Base-by-base conservation (phyloP, 1,140 invertebrate species). In the Calliphora vicina region DNA sequence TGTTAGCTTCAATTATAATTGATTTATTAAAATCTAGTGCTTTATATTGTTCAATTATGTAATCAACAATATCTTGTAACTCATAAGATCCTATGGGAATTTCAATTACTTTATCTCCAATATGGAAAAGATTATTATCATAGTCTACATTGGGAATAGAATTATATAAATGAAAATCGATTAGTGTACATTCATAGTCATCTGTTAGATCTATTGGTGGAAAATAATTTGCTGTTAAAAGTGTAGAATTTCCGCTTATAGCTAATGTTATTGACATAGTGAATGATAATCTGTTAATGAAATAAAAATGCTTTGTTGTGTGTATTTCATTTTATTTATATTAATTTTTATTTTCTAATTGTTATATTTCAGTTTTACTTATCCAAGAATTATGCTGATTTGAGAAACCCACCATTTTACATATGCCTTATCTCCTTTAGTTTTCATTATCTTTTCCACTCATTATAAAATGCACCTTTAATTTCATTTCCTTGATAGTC, bases 1-100 rank as follows among this genome's bases (percentile, higher is more conserved):
- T 61, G 42, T 83, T 83, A 35, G 73, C 82, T 61, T 42, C 20
- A 74, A 74, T 74, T 17, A n/a, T 20, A 74, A 29, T 35, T 8
- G 35, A 8, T 9, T 17, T 35, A 35, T 35, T n/a, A 74, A n/a
- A n/a, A n/a, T n/a, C n/a, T n/a, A n/a, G n/a, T n/a, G 17, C 29
- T 74, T 26, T 82, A 45, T 82, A 10, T 20, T 20, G 25, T n/a
- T 35, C 0, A 17, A 35, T 35, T 6, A 74, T 8, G 17, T 6
- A 35, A 20, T 74, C 72, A 17, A 15, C 27, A 35, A 89, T 89
- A 84, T 90, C 85, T 45, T 84, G 61, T 72, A 90, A 84, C 85
- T 90, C 89, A 86, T 90, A 90, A 35, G 87, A 86, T 20, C 88
- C 88, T 27, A 85, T 86, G 10, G 88, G 88, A 82, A 90, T 87